Evolutionary conservation across 2,888 invertebrate species (phyloP), one percentile per base, ranked within the genome.

Genomic region (Teleiodes luculella): DNA sequence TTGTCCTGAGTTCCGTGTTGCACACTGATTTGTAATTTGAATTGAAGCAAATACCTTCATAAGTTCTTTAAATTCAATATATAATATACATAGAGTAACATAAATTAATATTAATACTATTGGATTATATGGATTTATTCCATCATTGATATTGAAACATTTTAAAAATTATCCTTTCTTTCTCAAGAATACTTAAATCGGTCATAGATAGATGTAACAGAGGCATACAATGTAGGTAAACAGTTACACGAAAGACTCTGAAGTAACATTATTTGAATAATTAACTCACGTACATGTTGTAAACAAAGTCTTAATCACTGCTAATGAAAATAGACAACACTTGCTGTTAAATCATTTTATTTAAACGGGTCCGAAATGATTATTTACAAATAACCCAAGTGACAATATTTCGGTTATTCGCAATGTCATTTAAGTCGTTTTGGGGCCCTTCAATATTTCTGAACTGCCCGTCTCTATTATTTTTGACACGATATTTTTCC

Each of bases 1-100:
- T 43, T 43, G 43, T 43, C 28, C 43, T 20, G 43, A 43, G 28
- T 43, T 43, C 43, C 24, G 43, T 28, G 28, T 43, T 28, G 43
- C 43, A 43, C 28, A 13, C 14, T 6, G 14, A 24, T 43, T 43
- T 43, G 28, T 43, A 13, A 20, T 28, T 43, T 13, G 43, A 28
- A 28, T 43, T 4, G 13, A 43, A 43, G 20, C 43, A 43, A 43
- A 43, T 10, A 24, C 24, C n/a, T n/a, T n/a, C n/a, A n/a, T n/a
- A n/a, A n/a, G n/a, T n/a, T n/a, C n/a, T n/a, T n/a, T n/a, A n/a
- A n/a, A n/a, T n/a, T n/a, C n/a, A n/a, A n/a, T n/a, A n/a, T n/a
- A n/a, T n/a, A n/a, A n/a, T n/a, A n/a, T n/a, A n/a, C n/a, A n/a
- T n/a, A n/a, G n/a, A n/a, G n/a, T n/a, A n/a, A n/a, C n/a, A n/a